Evolutionary conservation across 2,113 vertebrate species (phyloP).

Genomic region (Paramisgurnus dabryanus): DNA sequence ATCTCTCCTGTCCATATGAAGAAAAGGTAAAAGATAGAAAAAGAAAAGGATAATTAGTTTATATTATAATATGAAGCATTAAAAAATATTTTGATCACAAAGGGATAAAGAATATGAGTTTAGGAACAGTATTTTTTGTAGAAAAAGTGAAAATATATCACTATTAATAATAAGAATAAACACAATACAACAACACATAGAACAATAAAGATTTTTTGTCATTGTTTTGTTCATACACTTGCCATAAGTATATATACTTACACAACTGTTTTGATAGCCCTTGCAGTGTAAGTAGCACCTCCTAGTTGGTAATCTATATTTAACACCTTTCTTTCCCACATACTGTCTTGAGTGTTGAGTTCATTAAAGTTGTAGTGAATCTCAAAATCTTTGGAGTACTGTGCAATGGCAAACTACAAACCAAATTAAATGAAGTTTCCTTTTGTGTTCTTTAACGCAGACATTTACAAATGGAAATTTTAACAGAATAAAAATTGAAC

Average conservation of each 20-base stretch:
- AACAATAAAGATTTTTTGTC: no score
- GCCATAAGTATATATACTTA: slow-evolving; percentile 48
- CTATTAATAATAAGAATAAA: no score
- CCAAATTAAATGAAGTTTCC: not conserved
- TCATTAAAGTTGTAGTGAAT: slow-evolving; percentile 57
- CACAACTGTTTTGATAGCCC: slow-evolving; percentile 59
- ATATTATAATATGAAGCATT: not conserved
- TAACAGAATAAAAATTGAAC: not conserved
- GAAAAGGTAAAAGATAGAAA: not conserved
- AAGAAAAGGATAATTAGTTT: not conserved
- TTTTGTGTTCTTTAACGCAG: not conserved
- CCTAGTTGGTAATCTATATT: accelerated
- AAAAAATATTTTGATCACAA: no score
- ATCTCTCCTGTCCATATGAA: not conserved
- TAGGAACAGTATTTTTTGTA: no score
- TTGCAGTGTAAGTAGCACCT: slow-evolving; percentile 44
- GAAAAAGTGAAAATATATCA: no score
- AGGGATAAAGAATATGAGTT: no score
- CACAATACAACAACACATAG: no score
- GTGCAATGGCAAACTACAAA: slow-evolving; percentile 70
- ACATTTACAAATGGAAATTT: not conserved
- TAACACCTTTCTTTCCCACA: not conserved
- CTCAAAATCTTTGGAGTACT: accelerated
- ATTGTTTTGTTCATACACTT: no score
- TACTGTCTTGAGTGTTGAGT: not conserved